Base-by-base conservation (phyloP, 2,113 vertebrate species). In the Bambusicola thoracicus region DNA sequence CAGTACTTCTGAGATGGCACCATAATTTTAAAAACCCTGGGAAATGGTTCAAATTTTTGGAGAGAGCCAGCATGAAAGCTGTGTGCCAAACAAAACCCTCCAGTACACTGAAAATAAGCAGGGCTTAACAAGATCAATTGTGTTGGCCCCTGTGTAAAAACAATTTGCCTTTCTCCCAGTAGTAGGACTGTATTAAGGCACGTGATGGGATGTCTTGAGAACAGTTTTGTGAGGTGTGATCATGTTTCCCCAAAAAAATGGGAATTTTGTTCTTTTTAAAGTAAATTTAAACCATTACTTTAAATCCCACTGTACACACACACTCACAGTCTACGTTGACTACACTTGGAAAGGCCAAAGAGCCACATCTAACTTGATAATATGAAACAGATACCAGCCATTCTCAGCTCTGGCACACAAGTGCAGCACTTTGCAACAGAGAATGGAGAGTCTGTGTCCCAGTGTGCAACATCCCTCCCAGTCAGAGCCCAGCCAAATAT, bases 181-280 rank as follows among this genome's bases (percentile, higher is more conserved):
- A 43, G 86, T 81, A 91, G n/a, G 18, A 75, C 86, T 75, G 81
- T 40, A 41, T 87, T 95, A 97, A 97, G 96, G 97, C 95, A 96
- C 93, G 59, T 32, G 65, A 67, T 95, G 67, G 89, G 94, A 87
- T 90, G 69, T 91, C 90, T 94, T 81, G 72, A 95, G 90, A 90
- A 89, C 83, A 96, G 95, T 93, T 92, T 91, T 94, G 82, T 94
- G 90, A 97, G 90, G 92, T 95, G 93, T 63, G 63, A 92, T 82
- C 82, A 70, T 78, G 87, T 90, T 92, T 93, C 75, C 80, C 14
- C 16, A 0, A 92, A 89, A 89, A 91, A 92, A 41, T 2, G 8
- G 82, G 80, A 95, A 91, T 82, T 92, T 32, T 72, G 48, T 81
- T 90, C 53, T 93, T 70, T 79, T 87, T 91, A 87, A 85, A 95